Evolutionary conservation across 2,888 invertebrate genomes (phyloP), one percentile per base, ranked within the genome.

Genomic region (Thera obeliscata): DNA sequence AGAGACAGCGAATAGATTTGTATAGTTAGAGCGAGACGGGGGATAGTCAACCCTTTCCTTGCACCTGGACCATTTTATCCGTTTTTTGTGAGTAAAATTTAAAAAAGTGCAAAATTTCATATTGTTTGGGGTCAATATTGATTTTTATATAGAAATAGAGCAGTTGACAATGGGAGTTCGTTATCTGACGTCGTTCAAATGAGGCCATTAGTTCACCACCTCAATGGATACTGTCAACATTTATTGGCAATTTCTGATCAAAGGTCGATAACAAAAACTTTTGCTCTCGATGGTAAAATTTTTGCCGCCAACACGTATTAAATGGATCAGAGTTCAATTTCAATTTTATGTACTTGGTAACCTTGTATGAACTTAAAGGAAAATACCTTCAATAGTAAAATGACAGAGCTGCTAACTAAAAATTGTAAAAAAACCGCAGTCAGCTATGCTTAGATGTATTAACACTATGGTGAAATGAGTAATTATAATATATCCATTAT

Each of bases 41-140:
- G 35, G 2, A 60, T 70, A 78, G 4, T 82, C 81, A 93, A 93
- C 93, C 93, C 93, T 93, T 93, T 89, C 69, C 76, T 81, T 78
- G 89, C 93, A 93, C 91, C 93, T 93, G 93, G 93, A 84, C 83
- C 71, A 77, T 78, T 88, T 90, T 88, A 69, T 77, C 22, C 64
- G 59, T 76, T 80, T 80, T 85, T 90, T 90, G 87, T 88, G 85
- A 84, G 81, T 85, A 78, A 77, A 87, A 88, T 86, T 89, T 88
- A 76, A 88, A 91, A 93, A 91, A 88, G 89, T 92, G 93, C 91
- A 88, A 91, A 90, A 88, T 91, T 89, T 86, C 78, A 73, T 86
- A 84, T 84, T 89, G 83, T 89, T 86, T 77, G 73, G 83, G 87
- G 86, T 92, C 91, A 93, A 93, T 91, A 93, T 93, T 93, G 91